Conservation (phyloP, 2,797 vertebrate genomes). For the Molossus molossus region DNA sequence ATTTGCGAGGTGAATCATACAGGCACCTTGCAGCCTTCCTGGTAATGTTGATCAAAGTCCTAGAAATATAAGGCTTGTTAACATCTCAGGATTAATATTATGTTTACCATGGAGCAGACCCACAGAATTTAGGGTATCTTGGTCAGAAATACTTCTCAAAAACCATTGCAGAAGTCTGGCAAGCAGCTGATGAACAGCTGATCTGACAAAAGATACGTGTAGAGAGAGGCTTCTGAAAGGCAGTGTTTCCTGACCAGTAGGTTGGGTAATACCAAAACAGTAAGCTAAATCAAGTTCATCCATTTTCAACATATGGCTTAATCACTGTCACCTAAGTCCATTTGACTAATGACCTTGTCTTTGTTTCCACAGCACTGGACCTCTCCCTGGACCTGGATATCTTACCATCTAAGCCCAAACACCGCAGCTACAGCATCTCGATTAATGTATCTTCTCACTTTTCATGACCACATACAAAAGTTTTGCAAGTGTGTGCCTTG, state of each 20-base stretch:
- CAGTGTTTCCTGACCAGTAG: neutral
- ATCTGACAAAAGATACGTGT: neutral
- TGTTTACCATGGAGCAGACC: neutral
- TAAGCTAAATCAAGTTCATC: no score
- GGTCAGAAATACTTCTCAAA: neutral
- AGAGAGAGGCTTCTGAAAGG: neutral
- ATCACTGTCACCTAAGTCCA: neutral
- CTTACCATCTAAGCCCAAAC: neutral
- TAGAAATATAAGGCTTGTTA: neutral
- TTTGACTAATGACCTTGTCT: neutral
- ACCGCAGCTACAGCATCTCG: no score
- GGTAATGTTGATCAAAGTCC: neutral
- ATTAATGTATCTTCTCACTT: neutral
- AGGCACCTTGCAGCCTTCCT: neutral
- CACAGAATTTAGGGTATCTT: neutral
- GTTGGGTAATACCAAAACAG: fast-evolving
- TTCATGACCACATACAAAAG: neutral
- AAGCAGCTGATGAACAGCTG: neutral
- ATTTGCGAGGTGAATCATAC: neutral
- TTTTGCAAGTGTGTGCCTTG: neutral
- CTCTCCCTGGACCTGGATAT: neutral
- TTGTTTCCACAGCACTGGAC: neutral
- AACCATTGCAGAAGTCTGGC: neutral
- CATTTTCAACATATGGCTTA: no score
- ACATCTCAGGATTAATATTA: neutral